Percentiles rank a stretch among this genome's conserved stretches.
phyloP scores from a whole-genome alignment of 2,888 invertebrate genomes.

The Nemapogon koenigi region DNA sequence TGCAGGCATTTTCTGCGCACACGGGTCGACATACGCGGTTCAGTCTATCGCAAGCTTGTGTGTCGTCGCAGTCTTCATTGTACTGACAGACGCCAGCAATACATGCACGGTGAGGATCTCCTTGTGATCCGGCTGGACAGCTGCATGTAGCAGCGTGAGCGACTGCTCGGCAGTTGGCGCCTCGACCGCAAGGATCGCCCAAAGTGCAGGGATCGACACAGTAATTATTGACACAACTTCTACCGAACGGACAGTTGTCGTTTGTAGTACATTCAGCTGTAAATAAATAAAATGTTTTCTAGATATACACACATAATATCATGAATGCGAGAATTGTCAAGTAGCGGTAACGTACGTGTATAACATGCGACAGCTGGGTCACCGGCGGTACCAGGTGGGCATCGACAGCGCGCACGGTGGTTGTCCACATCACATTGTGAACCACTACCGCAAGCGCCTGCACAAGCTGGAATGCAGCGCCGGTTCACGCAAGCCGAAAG shows the following conservation, averaged over 20 bases:
- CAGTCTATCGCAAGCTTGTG: slow-evolving; percentile 83
- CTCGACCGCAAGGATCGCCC: slow-evolving; percentile 77
- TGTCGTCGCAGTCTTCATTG: slow-evolving; percentile 86
- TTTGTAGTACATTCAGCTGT: slow-evolving; percentile 82
- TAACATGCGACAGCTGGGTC: slow-evolving; percentile 86
- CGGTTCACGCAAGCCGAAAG: slow-evolving; percentile 81
- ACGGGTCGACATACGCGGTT: slow-evolving; percentile 84
- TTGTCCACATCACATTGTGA: slow-evolving; percentile 80
- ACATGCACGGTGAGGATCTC: slow-evolving; percentile 82
- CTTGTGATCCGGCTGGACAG: slow-evolving; percentile 86
- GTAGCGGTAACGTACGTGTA: slow-evolving; percentile 72
- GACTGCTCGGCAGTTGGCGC: slow-evolving; percentile 76
- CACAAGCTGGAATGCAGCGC: slow-evolving; percentile 84
- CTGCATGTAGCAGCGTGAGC: slow-evolving; percentile 82
- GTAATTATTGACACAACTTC: slow-evolving; percentile 78
- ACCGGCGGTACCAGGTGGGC: slow-evolving; percentile 86
- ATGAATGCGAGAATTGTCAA: too few relatives aligned
- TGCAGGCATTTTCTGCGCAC: slow-evolving; percentile 84
- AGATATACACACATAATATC: neutral
- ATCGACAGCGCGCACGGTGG: slow-evolving; percentile 84
- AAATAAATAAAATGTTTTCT: slow-evolving; percentile 20
- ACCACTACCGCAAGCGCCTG: slow-evolving; percentile 80
- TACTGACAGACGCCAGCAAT: slow-evolving; percentile 85
- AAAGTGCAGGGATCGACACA: slow-evolving; percentile 80
- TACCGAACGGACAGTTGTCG: slow-evolving; percentile 84